phyloP scores from a whole-genome alignment of 2,888 invertebrate species.

The Scotopteryx bipunctaria region DNA sequence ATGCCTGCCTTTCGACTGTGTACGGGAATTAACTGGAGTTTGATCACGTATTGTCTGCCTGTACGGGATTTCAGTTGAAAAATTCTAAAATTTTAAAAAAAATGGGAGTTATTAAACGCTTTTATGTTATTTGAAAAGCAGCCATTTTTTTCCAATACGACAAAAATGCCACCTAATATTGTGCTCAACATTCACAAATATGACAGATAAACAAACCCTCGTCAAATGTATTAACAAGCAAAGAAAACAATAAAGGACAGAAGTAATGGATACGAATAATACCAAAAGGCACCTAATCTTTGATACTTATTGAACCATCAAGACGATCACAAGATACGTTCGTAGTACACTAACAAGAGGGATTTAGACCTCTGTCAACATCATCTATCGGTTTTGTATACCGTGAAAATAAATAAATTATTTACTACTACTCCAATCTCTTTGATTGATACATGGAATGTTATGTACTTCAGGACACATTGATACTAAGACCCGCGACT shows the following conservation, averaged over 20 bases:
- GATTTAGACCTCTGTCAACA: conserved; percentile 47
- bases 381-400: conserved; percentile 40
- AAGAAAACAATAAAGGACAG: conserved; percentile 20
- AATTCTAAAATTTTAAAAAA: not conserved
- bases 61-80: conserved; percentile 5
- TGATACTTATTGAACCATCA: conserved; percentile 48
- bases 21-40: conserved; percentile 24
- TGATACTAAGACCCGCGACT: no score
- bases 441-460: no score
- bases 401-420: conserved; percentile 32
- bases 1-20: conserved; percentile 39
- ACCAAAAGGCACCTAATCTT: conserved; percentile 43
- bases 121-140: not conserved
- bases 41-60: conserved; percentile 33
- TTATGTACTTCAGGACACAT: no score
- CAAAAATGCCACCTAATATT: conserved; percentile 1
- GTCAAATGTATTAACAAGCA: conserved; percentile 15
- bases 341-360: conserved; percentile 51
- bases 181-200: not conserved
- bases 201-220: conserved; percentile 16
- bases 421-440: no score
- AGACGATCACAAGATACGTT: conserved; percentile 49
- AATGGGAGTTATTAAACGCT: not conserved
- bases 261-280: conserved; percentile 25
- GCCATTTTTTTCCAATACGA: not conserved